phyloP scores from a whole-genome alignment of 2,888 invertebrate species.

The Pheosia gnoma region DNA sequence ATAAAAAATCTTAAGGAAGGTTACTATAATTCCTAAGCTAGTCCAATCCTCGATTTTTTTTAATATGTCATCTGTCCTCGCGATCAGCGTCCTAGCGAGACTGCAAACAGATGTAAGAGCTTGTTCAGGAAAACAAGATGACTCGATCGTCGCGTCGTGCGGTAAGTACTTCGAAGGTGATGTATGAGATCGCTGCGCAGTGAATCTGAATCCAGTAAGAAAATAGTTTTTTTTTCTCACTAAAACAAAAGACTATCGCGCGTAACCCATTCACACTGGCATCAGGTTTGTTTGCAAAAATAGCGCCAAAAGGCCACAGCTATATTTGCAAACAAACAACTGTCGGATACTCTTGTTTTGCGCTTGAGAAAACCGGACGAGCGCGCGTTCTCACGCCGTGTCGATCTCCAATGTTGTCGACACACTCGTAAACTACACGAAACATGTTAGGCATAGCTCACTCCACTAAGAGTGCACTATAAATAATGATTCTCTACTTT shows the following conservation, averaged over 20 bases:
- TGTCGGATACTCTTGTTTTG: conserved; percentile 49
- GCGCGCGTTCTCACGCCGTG: conserved; percentile 63
- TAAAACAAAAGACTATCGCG: neutral
- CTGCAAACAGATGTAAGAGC: too few relatives aligned
- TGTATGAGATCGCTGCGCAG: too few relatives aligned
- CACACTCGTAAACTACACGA: conserved; percentile 19
- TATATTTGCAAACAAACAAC: conserved; percentile 71
- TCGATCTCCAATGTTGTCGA: conserved; percentile 54
- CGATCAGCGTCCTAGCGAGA: too few relatives aligned
- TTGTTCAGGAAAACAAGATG: too few relatives aligned
- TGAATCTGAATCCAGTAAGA: too few relatives aligned
- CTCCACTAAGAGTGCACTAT: neutral
- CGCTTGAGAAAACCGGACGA: conserved; percentile 66
- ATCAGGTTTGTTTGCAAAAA: conserved; percentile 44
- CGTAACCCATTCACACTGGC: conserved; percentile 30
- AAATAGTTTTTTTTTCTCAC: too few relatives aligned
- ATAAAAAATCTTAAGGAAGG: too few relatives aligned
- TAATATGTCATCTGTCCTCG: too few relatives aligned
- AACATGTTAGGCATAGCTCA: neutral
- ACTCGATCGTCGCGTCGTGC: too few relatives aligned
- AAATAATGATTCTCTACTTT: neutral
- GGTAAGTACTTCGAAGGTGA: too few relatives aligned
- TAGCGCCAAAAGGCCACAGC: conserved; percentile 44
- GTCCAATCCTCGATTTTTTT: too few relatives aligned
- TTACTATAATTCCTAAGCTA: too few relatives aligned